Conservation (phyloP, 1,140 invertebrate genomes). For the Bombus confusus region DNA sequence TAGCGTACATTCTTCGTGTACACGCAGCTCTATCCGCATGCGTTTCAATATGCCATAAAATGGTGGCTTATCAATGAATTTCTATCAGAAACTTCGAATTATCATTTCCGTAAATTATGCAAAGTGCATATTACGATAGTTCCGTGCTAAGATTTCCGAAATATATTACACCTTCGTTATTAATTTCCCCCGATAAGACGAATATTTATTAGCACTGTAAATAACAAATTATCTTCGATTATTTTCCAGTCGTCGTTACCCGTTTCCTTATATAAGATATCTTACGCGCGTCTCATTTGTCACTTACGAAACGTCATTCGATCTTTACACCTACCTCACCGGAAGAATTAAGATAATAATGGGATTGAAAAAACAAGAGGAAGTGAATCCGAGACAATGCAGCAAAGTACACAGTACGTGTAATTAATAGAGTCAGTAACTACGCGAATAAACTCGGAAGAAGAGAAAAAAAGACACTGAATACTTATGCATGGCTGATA, state of each 20-base stretch:
- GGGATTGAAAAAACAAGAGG: background rate
- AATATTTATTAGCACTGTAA: too few species aligned
- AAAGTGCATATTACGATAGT: background rate
- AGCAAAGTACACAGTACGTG: too few species aligned
- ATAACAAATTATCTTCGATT: background rate
- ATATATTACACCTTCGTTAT: background rate
- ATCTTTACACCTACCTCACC: background rate
- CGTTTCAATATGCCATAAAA: background rate
- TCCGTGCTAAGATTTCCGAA: background rate
- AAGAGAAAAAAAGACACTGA: too few species aligned
- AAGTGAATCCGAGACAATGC: background rate
- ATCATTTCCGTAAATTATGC: background rate
- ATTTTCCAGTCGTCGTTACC: background rate
- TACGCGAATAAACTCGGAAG: background rate
- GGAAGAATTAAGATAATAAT: conserved; percentile 3
- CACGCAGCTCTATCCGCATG: background rate
- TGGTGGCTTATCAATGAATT: conserved; percentile 1
- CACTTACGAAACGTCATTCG: background rate
- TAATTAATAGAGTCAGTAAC: background rate
- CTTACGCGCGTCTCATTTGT: background rate
- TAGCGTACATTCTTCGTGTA: conserved; percentile 17
- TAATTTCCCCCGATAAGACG: background rate
- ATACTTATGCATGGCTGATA: background rate
- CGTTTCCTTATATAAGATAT: background rate
- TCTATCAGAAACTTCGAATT: background rate